These are phyloP conservation scores for Prionailurus bengalensis DNA, from an alignment of 2,113 vertebrate species.

Conservation along the genomic window DNA sequence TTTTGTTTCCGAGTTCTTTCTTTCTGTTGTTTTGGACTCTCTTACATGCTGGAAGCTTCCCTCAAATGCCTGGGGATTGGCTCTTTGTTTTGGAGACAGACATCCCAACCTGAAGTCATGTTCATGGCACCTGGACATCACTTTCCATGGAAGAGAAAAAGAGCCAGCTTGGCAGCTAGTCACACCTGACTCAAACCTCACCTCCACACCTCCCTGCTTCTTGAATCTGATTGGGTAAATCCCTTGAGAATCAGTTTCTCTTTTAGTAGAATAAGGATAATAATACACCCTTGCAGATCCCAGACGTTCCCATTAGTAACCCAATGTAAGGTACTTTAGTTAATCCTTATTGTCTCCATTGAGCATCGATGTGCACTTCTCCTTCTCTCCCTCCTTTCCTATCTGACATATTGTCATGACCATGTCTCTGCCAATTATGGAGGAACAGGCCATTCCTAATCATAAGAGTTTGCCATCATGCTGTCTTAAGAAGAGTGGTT, in stretches of 20 bases:
- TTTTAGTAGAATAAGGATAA: constrained; percentile 20
- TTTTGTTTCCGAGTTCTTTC: not conserved
- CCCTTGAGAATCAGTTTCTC: not conserved
- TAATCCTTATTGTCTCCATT: not conserved
- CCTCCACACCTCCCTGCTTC: not conserved
- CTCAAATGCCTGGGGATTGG: not conserved
- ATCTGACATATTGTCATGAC: not conserved
- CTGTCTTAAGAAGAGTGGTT: not conserved
- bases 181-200: not conserved
- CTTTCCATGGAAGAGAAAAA: not conserved
- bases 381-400: not conserved
- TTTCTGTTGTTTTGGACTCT: not conserved
- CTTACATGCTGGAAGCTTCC: not conserved
- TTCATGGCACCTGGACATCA: not conserved
- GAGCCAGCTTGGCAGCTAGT: not conserved
- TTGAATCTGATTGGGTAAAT: not conserved
- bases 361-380: not conserved
- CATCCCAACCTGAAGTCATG: not conserved
- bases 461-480: not conserved
- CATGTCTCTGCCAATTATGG: not conserved
- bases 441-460: not conserved
- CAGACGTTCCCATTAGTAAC: not conserved
- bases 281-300: not conserved
- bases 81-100: not conserved
- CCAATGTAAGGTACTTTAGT: not conserved